These are phyloP conservation scores for Telmatherina bonti DNA, from an alignment of 2,797 vertebrate genomes.

Conservation along the genomic window DNA sequence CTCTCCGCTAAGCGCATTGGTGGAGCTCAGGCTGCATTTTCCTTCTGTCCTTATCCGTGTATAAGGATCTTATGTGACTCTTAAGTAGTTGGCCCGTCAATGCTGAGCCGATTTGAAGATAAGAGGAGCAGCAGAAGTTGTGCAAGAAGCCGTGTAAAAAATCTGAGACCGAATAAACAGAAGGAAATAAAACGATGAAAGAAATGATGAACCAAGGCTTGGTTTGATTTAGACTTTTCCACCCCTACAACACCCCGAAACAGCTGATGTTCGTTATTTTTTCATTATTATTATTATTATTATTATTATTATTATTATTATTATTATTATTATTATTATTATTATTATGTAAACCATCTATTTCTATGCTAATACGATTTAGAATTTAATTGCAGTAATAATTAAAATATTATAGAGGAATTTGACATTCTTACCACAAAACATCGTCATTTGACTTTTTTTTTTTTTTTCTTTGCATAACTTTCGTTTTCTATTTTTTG, in stretches of 20 bases:
- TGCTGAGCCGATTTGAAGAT: conserved; percentile 79
- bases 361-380: not conserved
- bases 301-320: conserved; percentile 6
- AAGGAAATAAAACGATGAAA: conserved; percentile 9
- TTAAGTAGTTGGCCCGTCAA: conserved; percentile 77
- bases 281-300: conserved; percentile 3
- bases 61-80: conserved; percentile 76
- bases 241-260: not conserved
- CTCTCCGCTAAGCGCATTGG: conserved; percentile 83
- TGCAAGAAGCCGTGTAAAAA: conserved; percentile 25
- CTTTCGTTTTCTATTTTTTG: not conserved
- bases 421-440: not conserved
- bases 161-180: conserved; percentile 3
- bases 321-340: conserved; percentile 11
- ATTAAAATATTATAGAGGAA: not conserved
- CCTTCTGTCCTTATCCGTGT: conserved; percentile 79
- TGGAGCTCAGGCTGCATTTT: conserved; percentile 72
- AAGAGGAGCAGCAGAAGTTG: conserved; percentile 67
- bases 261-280: not conserved
- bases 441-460: not conserved
- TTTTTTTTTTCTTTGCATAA: not conserved
- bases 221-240: conserved; percentile 27
- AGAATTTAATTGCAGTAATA: not conserved
- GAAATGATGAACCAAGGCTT: conserved; percentile 8
- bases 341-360: too few relatives aligned